A percentile compares a stretch with the other conserved stretches of the same genome.
phyloP scores from a whole-genome alignment of 1,140 invertebrate species.

The Neodiprion fabricii region DNA sequence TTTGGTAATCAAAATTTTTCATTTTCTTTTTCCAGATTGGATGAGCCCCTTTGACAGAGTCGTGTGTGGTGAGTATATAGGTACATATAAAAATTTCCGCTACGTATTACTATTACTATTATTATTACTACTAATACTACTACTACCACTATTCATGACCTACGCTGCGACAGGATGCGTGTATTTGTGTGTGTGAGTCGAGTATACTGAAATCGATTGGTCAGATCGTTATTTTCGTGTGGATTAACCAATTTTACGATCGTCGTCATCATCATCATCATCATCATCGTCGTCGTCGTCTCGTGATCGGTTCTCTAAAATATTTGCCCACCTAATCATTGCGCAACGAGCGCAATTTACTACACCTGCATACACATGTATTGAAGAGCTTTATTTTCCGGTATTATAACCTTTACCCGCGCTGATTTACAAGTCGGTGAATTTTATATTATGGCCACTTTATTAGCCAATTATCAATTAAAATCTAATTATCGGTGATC shows the following conservation, averaged over 20 bases:
- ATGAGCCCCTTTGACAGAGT: slow-evolving; percentile 91
- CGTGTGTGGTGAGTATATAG: slow-evolving; percentile 86
- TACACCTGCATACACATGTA: background rate
- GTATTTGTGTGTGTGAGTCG: background rate
- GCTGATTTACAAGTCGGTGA: background rate
- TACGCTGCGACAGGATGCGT: background rate
- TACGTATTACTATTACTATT: no score
- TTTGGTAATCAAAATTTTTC: slow-evolving; percentile 34
- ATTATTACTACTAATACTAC: no score
- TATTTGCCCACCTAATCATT: no score
- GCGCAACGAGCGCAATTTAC: background rate
- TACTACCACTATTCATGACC: background rate
- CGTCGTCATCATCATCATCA: no score
- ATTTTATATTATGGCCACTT: background rate
- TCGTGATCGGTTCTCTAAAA: no score
- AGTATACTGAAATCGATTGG: background rate
- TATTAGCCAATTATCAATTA: slow-evolving; percentile 6
- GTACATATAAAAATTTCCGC: background rate
- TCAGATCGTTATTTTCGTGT: background rate
- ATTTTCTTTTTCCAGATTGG: slow-evolving; percentile 77
- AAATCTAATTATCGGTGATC: background rate
- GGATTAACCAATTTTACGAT: no score
- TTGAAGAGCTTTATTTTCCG: background rate
- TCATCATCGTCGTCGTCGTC: no score
- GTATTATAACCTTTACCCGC: background rate